These are phyloP conservation scores for Colistium nudipinnis DNA, from an alignment of 2,113 vertebrate genomes.

Conservation along the genomic window DNA sequence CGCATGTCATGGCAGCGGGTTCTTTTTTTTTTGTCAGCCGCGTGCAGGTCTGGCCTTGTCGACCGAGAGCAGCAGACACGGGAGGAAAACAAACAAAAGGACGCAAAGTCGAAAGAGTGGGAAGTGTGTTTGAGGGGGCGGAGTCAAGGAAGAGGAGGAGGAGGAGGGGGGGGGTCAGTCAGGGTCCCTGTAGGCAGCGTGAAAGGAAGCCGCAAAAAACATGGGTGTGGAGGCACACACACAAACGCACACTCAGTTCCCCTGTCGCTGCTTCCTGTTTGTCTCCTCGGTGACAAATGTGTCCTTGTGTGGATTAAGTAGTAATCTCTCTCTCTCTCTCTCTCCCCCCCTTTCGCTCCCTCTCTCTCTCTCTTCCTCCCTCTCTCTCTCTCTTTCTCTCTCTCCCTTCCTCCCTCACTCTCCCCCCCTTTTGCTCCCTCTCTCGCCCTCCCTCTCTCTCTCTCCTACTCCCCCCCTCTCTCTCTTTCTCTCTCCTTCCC, in stretches of 20 bases:
- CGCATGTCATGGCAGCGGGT: no score
- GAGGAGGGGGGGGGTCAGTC: slow-evolving; percentile 13
- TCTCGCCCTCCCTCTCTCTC: no score
- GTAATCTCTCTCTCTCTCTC: slow-evolving; percentile 35
- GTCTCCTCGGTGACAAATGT: slow-evolving; percentile 13
- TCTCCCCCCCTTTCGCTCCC: slow-evolving; percentile 1
- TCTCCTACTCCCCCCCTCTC: no score
- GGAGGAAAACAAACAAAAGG: slow-evolving; percentile 66
- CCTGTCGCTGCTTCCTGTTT: slow-evolving; percentile 62
- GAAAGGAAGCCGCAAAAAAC: slow-evolving; percentile 31
- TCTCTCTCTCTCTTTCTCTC: slow-evolving; percentile 6
- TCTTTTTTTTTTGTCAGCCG: slow-evolving; percentile 16
- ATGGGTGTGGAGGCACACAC: slow-evolving; percentile 30
- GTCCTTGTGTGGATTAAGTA: slow-evolving; percentile 46
- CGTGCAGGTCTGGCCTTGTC: slow-evolving; percentile 7
- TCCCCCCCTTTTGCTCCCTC: slow-evolving; percentile 30
- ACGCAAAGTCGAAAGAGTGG: slow-evolving; percentile 3
- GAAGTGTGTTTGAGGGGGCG: background rate
- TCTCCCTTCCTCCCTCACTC: slow-evolving; percentile 8
- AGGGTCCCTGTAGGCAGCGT: slow-evolving; percentile 24
- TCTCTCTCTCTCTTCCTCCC: background rate
- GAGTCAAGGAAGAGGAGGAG: no score
- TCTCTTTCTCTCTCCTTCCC: slow-evolving; percentile 8
- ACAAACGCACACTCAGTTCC: slow-evolving; percentile 22
- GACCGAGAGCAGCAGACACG: slow-evolving; percentile 38